phyloP scores from a whole-genome alignment of 2,888 invertebrate genomes.

The Caprella mutica region DNA sequence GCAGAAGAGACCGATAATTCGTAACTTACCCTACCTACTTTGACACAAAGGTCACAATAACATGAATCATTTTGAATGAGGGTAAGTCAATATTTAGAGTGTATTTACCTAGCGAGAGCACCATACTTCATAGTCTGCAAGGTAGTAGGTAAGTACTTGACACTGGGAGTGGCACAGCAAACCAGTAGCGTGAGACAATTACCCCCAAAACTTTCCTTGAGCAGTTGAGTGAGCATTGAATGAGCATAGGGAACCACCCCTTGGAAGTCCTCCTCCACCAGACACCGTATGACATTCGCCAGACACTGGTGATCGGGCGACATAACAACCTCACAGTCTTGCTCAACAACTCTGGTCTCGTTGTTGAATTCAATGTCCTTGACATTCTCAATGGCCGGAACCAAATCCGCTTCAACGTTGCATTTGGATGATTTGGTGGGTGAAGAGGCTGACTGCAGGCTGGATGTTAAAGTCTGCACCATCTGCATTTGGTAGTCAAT shows the following conservation, averaged over 20 bases:
- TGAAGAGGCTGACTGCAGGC: no score
- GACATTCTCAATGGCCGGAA: no score
- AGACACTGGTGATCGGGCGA: conserved; percentile 27
- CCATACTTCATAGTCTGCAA: conserved; percentile 57
- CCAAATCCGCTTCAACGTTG: no score
- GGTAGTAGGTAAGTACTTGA: conserved; percentile 47
- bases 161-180: conserved; percentile 58
- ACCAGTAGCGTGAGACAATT: conserved; percentile 61
- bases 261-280: conserved; percentile 19
- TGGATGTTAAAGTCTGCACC: no score
- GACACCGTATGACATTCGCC: conserved; percentile 25
- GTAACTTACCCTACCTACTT: no score
- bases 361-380: no score
- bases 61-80: no score
- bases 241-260: conserved; percentile 28
- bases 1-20: no score
- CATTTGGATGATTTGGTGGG: no score
- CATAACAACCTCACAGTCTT: conserved; percentile 18
- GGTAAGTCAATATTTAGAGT: no score
- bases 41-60: no score
- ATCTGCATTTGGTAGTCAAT: conserved; percentile 14
- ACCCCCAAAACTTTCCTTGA: conserved; percentile 58
- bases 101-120: conserved; percentile 30
- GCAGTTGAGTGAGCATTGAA: conserved; percentile 28
- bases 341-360: no score